Evolutionary conservation across 2,888 invertebrate species (phyloP), one percentile per base, ranked within the genome.

Genomic region (Nymphalis c-album): DNA sequence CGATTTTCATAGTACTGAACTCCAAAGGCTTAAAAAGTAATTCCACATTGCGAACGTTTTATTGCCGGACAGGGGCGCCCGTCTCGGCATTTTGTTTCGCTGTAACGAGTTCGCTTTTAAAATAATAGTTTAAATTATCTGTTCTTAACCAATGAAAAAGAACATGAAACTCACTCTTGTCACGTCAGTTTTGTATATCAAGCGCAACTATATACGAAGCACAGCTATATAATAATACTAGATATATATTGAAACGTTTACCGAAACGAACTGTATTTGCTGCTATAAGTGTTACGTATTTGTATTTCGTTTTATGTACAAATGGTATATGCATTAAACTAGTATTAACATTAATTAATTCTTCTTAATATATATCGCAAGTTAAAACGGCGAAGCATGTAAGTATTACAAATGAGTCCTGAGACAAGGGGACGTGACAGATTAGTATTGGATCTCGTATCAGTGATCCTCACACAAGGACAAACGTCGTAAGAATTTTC

Each of bases 401-500:
- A 65, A 71, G 70, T 61, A 66, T 69, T 71, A 72, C 67, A 69
- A 70, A 72, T 70, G 70, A 69, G 64, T 61, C 50, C 22, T 46
- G 53, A 60, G 64, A 57, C 63, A 67, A 67, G 65, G 62, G 65
- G 59, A 63, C 63, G 67, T 69, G 71, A 67, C 67, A 60, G 67
- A 69, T 72, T 71, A 69, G 63, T 59, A 60, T 61, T 63, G 65
- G 31, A 61, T 46, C 45, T 63, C 50, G 40, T 55, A 63, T 66
- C 66, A 50, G 50, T 63, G 47, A n/a, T 60, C 46, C 58, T 60
- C 26, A 53, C 1, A 51, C n/a, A n/a, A 50, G 60, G 57, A 40
- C 40, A n/a, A 31, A n/a, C 10, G 18, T 40, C 10, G 18, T 6
- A 35, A 13, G 57, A 10, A 4, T 35, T 57, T n/a, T 35, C 40